Conservation (phyloP, 2,797 vertebrate genomes). For the Rachycentron canadum region DNA sequence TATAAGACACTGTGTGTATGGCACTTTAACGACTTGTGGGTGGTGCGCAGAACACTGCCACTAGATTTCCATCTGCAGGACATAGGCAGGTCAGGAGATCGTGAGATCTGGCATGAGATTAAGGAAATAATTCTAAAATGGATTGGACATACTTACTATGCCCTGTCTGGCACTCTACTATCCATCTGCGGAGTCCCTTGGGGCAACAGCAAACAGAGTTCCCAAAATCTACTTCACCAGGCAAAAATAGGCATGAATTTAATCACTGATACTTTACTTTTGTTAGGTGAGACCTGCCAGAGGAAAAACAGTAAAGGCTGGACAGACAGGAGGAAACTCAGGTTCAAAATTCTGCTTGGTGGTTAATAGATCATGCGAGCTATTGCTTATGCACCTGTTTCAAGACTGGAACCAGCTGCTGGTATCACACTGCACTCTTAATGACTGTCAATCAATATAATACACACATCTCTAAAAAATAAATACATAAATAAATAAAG, state of each 20-base stretch:
- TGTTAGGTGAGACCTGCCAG: slow-evolving; percentile 18
- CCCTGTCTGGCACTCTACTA: slow-evolving; percentile 55
- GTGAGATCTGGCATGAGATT: slow-evolving; percentile 69
- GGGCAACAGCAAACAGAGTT: slow-evolving; percentile 50
- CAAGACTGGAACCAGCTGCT: neutral
- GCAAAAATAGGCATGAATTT: slow-evolving; percentile 47
- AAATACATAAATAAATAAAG: too few species aligned
- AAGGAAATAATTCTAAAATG: slow-evolving; percentile 56
- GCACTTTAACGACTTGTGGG: slow-evolving; percentile 35
- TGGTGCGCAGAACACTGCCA: slow-evolving; percentile 28
- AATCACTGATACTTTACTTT: slow-evolving; percentile 40
- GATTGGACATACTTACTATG: slow-evolving; percentile 53
- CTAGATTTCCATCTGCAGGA: slow-evolving; percentile 48
- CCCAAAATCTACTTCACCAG: slow-evolving; percentile 58
- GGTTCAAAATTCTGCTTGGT: slow-evolving; percentile 6
- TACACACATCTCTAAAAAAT: neutral
- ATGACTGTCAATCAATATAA: neutral
- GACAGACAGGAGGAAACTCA: neutral
- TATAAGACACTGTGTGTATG: neutral
- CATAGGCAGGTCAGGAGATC: slow-evolving; percentile 55
- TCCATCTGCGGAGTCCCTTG: slow-evolving; percentile 50
- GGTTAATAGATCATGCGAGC: slow-evolving; percentile 4
- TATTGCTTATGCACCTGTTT: slow-evolving; percentile 14
- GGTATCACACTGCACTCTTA: neutral
- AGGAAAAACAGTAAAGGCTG: slow-evolving; percentile 11